Evolutionary conservation across 2,888 invertebrate genomes (phyloP).

Genomic region (Torymus auratus): DNA sequence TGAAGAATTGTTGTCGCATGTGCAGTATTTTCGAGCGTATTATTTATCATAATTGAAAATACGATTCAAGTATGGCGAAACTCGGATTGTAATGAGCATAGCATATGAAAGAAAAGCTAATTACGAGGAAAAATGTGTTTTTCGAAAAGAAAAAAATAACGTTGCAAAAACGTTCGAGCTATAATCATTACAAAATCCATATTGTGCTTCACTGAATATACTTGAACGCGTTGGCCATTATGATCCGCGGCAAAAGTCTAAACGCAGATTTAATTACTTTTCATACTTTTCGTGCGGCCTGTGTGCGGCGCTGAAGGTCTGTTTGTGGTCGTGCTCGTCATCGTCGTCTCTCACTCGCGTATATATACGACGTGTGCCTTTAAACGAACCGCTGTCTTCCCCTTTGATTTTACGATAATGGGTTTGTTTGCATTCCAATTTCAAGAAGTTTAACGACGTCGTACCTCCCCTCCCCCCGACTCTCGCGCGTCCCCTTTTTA

Average conservation of each 20-base stretch:
- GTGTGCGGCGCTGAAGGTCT: conserved; percentile 67
- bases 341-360: conserved; percentile 55
- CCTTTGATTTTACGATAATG: conserved; percentile 72
- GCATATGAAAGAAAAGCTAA: no score
- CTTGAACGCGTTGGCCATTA: conserved; percentile 52
- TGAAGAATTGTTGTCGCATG: no score
- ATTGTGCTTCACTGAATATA: conserved; percentile 9
- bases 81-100: no score
- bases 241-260: conserved; percentile 58
- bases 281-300: conserved; percentile 70
- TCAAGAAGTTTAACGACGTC: conserved; percentile 69
- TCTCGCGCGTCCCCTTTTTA: conserved; percentile 49
- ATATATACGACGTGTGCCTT: conserved; percentile 65
- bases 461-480: conserved; percentile 55
- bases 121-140: no score
- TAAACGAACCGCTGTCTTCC: conserved; percentile 71
- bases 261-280: conserved; percentile 73
- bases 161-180: background rate
- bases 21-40: background rate
- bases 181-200: conserved; percentile 18
- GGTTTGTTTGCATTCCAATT: conserved; percentile 74
- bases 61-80: no score
- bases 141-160: background rate
- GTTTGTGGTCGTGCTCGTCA: conserved; percentile 63
- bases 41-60: background rate